These are phyloP conservation scores for Actenoides hombroni DNA, from an alignment of 2,113 vertebrate species.

Conservation along the genomic window DNA sequence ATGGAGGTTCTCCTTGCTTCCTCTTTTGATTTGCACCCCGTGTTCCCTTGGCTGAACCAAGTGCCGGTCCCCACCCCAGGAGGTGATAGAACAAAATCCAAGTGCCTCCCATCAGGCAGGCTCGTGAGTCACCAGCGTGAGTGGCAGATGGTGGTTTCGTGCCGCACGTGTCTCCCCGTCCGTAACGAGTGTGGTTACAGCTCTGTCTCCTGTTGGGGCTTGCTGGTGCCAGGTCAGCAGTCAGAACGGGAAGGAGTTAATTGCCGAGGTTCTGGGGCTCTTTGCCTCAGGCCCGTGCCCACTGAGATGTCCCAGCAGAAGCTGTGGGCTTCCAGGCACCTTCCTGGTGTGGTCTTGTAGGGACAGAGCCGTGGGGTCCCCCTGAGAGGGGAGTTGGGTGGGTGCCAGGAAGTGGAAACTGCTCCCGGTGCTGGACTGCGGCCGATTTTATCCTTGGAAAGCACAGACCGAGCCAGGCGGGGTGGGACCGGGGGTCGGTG, in stretches of 20 bases:
- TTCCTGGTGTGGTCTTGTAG: accelerated
- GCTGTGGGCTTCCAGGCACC: neutral
- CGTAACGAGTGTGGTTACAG: neutral
- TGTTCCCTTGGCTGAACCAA: neutral
- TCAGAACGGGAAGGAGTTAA: neutral
- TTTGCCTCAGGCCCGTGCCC: neutral
- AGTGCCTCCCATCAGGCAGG: neutral
- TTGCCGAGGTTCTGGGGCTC: neutral
- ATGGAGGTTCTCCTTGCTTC: accelerated
- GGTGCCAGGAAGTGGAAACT: neutral
- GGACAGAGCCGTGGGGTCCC: neutral
- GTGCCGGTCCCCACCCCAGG: neutral
- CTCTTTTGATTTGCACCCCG: neutral
- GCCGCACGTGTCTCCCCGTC: neutral
- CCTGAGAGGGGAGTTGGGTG: accelerated
- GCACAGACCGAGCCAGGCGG: accelerated
- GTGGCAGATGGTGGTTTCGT: neutral
- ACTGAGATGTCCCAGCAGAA: neutral
- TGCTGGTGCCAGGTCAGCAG: neutral
- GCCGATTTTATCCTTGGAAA: neutral
- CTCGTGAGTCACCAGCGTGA: neutral
- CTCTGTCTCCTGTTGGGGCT: neutral
- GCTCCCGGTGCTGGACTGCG: neutral
- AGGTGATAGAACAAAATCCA: neutral
- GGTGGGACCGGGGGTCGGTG: neutral